Evolutionary conservation across 2,113 vertebrate species (phyloP), one percentile per base, ranked within the genome.

Genomic region (Turdus rufiventris): DNA sequence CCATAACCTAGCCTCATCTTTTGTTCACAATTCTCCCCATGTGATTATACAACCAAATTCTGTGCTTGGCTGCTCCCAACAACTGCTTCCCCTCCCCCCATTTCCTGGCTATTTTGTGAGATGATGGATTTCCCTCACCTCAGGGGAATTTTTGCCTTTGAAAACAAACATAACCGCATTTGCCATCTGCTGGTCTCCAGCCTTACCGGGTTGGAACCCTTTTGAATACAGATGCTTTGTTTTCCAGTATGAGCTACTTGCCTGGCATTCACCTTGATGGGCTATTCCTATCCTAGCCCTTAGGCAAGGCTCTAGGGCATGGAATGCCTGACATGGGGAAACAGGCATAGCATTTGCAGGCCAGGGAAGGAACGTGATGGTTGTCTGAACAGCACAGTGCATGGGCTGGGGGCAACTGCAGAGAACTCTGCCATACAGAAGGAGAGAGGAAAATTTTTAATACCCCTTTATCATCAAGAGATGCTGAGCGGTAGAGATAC

Each of bases 91-190:
- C 95, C 91, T 94, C 76, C 91, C 68, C 91, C 82, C 5, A 24
- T 56, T 96, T 95, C 85, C 94, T 96, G 89, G 79, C 79, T 48
- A 93, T 96, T 96, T 72, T 83, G 29, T 16, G 45, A 86, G 84
- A 97, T 96, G 92, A 96, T 96, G 88, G 88, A 96, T 97, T 96
- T 90, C 88, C 80, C 75, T 90, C 80, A 93, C 88, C 94, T 91
- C 90, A 2, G 45, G 96, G 96, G 92, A 93, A 83, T 88, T 70
- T 86, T 75, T 51, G 63, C 66, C 54, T 90, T 96, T 96, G 92
- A 91, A 95, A 90, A 86, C 42, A 95, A 90, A 86, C 42, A 15
- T 79, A 84, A 86, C 79, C 90, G 85, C 76, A 91, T 94, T 96
- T 92, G 79, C 92, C 94, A 94, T 96, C 96, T 96, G 94, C 85